A percentile compares a stretch with the other conserved stretches of the same genome.
Evolutionary conservation across 2,797 vertebrate genomes (phyloP).

Genomic region (Lepidocolaptes lacrymiger): DNA sequence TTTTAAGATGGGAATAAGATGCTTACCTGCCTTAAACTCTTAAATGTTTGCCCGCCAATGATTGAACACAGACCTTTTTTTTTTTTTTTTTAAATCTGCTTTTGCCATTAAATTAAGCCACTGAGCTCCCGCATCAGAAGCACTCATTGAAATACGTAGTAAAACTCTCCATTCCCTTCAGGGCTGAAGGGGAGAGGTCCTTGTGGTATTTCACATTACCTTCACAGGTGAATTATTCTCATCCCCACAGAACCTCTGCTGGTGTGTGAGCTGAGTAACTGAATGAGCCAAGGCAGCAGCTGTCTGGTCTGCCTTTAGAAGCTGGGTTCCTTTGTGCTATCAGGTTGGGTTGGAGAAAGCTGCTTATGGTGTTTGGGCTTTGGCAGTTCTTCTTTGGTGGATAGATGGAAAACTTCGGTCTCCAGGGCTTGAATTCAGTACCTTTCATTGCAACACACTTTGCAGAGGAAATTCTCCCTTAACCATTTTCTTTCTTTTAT

Average conservation of each 20-base stretch:
- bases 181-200: background rate
- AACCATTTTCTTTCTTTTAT: background rate
- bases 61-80: accelerated
- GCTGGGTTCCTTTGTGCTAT: background rate
- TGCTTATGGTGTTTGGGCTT: background rate
- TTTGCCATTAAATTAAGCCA: background rate
- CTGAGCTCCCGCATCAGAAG: background rate
- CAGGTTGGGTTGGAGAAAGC: background rate
- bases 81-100: background rate
- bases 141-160: background rate
- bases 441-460: background rate
- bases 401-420: background rate
- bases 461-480: background rate
- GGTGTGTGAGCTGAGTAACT: background rate
- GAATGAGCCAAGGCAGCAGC: background rate
- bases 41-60: background rate
- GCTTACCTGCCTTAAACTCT: background rate
- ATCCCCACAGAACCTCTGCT: background rate
- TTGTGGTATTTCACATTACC: background rate
- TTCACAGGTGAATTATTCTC: background rate
- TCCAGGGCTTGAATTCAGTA: background rate
- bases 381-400: background rate
- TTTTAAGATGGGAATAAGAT: background rate
- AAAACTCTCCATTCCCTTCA: background rate
- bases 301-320: background rate